Conservation (phyloP, 1,140 invertebrate genomes). For the Drosophila athabasca region DNA sequence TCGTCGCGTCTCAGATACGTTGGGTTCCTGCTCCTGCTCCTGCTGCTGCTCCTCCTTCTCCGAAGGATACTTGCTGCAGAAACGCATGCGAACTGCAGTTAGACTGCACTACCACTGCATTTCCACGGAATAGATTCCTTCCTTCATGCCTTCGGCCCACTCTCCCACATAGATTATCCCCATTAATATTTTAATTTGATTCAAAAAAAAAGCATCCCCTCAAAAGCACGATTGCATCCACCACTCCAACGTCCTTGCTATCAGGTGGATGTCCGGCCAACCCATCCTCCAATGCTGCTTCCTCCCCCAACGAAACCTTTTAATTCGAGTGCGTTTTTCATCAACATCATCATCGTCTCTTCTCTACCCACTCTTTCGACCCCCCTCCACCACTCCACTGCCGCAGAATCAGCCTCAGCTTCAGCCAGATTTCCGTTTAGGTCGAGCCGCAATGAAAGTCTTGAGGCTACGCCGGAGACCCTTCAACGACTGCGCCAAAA, state of each 20-base stretch:
- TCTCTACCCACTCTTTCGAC: background rate
- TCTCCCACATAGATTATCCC: slow-evolving; percentile 28
- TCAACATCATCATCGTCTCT: slow-evolving; percentile 48
- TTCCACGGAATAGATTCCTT: background rate
- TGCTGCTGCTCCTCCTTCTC: background rate
- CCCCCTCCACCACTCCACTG: background rate
- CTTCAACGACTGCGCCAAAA: slow-evolving; percentile 75
- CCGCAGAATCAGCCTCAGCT: background rate
- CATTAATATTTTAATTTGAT: slow-evolving; percentile 52
- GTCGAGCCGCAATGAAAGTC: slow-evolving; percentile 63
- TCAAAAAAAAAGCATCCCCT: slow-evolving; percentile 35
- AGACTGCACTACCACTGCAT: slow-evolving; percentile 38
- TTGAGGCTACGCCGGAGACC: slow-evolving; percentile 78
- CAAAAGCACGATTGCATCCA: slow-evolving; percentile 36
- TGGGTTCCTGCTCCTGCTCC: background rate
- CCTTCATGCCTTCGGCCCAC: no score
- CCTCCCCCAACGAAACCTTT: slow-evolving; percentile 43
- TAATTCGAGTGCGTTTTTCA: slow-evolving; percentile 82
- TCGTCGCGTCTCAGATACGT: slow-evolving; percentile 28
- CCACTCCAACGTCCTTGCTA: background rate
- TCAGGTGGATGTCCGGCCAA: slow-evolving; percentile 23
- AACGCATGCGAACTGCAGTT: slow-evolving; percentile 63
- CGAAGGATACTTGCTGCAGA: background rate
- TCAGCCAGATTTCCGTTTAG: slow-evolving; percentile 69
- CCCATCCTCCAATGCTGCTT: background rate